Evolutionary conservation across 2,888 invertebrate genomes (phyloP).

Genomic region (Coenonympha glycerion): DNA sequence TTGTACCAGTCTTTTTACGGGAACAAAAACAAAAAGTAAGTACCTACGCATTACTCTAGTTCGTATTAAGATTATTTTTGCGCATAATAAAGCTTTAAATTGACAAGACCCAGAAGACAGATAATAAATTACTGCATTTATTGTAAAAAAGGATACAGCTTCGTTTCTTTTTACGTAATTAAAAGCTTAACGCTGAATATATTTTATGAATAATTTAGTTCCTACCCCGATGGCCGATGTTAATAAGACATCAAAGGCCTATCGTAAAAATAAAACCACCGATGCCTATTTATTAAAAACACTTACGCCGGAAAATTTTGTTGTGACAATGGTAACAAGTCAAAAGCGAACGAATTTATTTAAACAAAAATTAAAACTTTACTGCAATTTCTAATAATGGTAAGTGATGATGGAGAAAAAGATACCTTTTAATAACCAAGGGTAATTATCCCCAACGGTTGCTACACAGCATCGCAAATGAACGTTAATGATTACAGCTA

Average conservation of each 20-base stretch:
- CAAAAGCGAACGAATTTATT: too few relatives aligned
- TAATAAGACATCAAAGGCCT: slow-evolving; percentile 71
- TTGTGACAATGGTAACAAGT: slow-evolving; percentile 36
- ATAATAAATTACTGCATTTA: slow-evolving; percentile 23
- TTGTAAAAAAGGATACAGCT: slow-evolving; percentile 21
- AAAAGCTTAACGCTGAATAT: slow-evolving; percentile 65
- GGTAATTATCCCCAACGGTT: too few relatives aligned
- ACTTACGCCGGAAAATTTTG: slow-evolving; percentile 59
- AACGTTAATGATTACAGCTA: too few relatives aligned
- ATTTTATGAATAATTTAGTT: slow-evolving; percentile 53
- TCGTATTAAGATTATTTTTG: background rate
- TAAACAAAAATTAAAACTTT: too few relatives aligned
- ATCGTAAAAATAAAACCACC: slow-evolving; percentile 56
- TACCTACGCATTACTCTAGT: slow-evolving; percentile 4
- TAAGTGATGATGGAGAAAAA: too few relatives aligned
- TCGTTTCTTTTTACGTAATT: slow-evolving; percentile 37
- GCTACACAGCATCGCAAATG: too few relatives aligned
- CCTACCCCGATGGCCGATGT: slow-evolving; percentile 43
- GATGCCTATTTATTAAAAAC: slow-evolving; percentile 70
- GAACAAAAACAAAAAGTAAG: background rate
- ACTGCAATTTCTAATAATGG: too few relatives aligned
- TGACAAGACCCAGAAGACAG: slow-evolving; percentile 11
- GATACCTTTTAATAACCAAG: too few relatives aligned
- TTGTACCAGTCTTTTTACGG: background rate
- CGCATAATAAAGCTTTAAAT: slow-evolving; percentile 9